phyloP scores from a whole-genome alignment of 2,888 invertebrate species.

The Neuroscelio doddi region DNA sequence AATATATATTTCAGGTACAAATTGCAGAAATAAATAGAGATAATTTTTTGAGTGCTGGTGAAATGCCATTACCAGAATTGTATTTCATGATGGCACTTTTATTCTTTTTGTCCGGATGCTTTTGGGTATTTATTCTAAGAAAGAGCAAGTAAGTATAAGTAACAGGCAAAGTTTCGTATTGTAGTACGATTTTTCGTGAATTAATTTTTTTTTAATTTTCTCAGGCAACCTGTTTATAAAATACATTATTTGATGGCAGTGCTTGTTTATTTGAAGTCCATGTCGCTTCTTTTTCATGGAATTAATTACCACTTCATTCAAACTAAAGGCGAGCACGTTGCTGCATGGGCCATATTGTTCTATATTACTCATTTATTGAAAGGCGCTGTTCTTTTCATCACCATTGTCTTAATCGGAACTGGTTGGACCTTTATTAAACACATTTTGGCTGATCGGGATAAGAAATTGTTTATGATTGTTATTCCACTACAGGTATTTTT shows the following conservation, averaged over 20 bases:
- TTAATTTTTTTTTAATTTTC: slow-evolving; percentile 53
- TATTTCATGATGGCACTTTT: slow-evolving; percentile 93
- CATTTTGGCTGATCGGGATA: slow-evolving; percentile 95
- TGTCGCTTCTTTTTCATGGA: slow-evolving; percentile 95
- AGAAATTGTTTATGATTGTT: slow-evolving; percentile 97
- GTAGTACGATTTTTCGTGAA: background rate
- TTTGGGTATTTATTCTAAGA: slow-evolving; percentile 93
- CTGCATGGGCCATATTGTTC: slow-evolving; percentile 97
- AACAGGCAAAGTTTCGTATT: background rate
- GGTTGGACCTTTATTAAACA: slow-evolving; percentile 99
- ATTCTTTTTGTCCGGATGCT: slow-evolving; percentile 90
- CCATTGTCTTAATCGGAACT: slow-evolving; percentile 96
- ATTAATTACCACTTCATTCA: slow-evolving; percentile 96
- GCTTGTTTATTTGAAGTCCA: slow-evolving; percentile 91
- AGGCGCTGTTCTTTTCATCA: slow-evolving; percentile 95
- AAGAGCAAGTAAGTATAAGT: slow-evolving; percentile 78
- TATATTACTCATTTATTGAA: slow-evolving; percentile 98
- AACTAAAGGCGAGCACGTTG: slow-evolving; percentile 92
- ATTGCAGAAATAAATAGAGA: slow-evolving; percentile 89
- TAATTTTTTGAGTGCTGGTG: slow-evolving; percentile 94
- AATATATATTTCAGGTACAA: slow-evolving; percentile 84
- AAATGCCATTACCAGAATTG: slow-evolving; percentile 94
- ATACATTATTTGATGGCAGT: slow-evolving; percentile 98
- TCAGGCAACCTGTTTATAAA: slow-evolving; percentile 88
- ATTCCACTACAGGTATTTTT: slow-evolving; percentile 96